phyloP scores from a whole-genome alignment of 2,888 invertebrate genomes.

The Hypolimnas misippus region DNA sequence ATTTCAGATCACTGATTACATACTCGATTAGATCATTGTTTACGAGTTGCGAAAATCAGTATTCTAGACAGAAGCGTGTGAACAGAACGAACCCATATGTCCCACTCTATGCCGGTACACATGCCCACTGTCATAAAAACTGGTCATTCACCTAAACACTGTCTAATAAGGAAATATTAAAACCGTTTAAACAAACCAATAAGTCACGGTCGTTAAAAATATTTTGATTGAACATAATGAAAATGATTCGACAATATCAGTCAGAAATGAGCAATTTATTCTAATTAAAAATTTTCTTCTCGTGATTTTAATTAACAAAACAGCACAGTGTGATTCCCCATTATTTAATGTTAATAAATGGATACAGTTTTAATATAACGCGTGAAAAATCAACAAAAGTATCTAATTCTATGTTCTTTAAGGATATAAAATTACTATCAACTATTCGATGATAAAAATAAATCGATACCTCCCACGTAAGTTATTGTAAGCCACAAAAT shows the following conservation, averaged over 20 bases:
- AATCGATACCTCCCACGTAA: too few relatives aligned
- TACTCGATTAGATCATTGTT: conserved; percentile 24
- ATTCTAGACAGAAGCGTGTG: conserved; percentile 43
- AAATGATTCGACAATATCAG: background rate
- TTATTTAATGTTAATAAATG: too few relatives aligned
- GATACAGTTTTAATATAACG: too few relatives aligned
- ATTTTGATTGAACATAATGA: background rate
- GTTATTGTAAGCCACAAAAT: too few relatives aligned
- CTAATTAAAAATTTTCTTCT: background rate
- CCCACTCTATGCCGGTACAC: conserved; percentile 34
- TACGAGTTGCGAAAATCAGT: conserved; percentile 37
- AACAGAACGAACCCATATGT: conserved; percentile 43
- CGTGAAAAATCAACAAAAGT: too few relatives aligned
- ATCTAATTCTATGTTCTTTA: too few relatives aligned
- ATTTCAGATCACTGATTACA: background rate
- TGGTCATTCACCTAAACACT: conserved; percentile 28
- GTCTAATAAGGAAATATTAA: background rate
- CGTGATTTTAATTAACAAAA: background rate
- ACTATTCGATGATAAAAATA: too few relatives aligned
- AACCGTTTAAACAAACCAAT: background rate
- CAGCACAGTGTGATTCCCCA: background rate
- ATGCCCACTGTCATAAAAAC: conserved; percentile 26
- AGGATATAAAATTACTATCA: too few relatives aligned
- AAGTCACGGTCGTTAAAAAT: background rate
- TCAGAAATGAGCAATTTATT: background rate